These are phyloP conservation scores for Molossus alvarezi DNA, from an alignment of 2,797 vertebrate genomes.

Conservation along the genomic window DNA sequence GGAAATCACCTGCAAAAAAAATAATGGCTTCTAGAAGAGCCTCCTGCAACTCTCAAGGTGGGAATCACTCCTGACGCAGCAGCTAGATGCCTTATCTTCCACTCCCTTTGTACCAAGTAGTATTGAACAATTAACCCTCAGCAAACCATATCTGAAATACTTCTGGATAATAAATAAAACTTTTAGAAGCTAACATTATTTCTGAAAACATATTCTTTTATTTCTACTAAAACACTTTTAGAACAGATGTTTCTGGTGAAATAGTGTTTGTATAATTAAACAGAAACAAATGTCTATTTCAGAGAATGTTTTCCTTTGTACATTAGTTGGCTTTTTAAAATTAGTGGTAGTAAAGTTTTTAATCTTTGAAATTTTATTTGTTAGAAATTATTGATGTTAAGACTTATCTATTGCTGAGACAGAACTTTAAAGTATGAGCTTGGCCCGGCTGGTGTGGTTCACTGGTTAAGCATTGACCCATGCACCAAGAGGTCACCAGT, in stretches of 20 bases:
- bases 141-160: slow-evolving; percentile 41
- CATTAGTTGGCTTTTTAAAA: slow-evolving; percentile 76
- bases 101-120: slow-evolving; percentile 36
- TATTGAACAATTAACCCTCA: slow-evolving; percentile 42
- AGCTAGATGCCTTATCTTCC: slow-evolving; percentile 51
- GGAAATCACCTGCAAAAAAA: too few relatives aligned
- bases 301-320: slow-evolving; percentile 65
- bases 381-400: slow-evolving; percentile 61
- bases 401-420: slow-evolving; percentile 46
- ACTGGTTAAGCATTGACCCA: too few relatives aligned
- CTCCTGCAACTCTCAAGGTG: too few relatives aligned
- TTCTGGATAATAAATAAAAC: neutral
- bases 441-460: too few relatives aligned
- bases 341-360: slow-evolving; percentile 31
- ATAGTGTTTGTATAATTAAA: too few relatives aligned
- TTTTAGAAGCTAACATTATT: slow-evolving; percentile 1
- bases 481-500: too few relatives aligned
- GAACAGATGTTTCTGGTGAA: too few relatives aligned
- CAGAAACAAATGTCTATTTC: slow-evolving; percentile 77
- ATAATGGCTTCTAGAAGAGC: too few relatives aligned
- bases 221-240: too few relatives aligned
- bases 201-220: too few relatives aligned
- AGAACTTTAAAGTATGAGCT: slow-evolving; percentile 72
- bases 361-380: slow-evolving; percentile 65
- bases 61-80: slow-evolving; percentile 57